Base-by-base conservation (phyloP, 2,888 invertebrate genomes). In the Dinocampus coccinellae region DNA sequence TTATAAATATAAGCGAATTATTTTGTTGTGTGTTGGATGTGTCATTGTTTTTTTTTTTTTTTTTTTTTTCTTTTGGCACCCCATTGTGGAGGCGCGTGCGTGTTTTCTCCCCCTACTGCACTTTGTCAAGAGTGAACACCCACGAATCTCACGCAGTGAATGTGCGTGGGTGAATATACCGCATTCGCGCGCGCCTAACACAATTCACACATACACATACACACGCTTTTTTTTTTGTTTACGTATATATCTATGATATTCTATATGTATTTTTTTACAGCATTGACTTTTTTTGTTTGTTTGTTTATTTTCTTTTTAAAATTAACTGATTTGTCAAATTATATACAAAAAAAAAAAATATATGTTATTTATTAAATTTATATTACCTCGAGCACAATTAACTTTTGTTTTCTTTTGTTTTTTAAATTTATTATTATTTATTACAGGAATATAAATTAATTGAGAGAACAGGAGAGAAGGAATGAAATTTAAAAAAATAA, bases 51-150 rank as follows among this genome's bases (percentile, higher is more conserved):
- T 47, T 20, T n/a, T 39, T 13, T 13, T n/a, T n/a, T 36, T 0
- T 36, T 7, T 36, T 13, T 36, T 13, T 52, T 16, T 55, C 16
- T 52, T 70, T 67, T 66, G 62, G 62, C 66, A 71, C 62, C 71
- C 71, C 71, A 60, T 53, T 61, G 71, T 66, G 71, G 52, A 66
- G 61, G 61, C 71, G 65, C 71, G 66, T 66, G 65, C 65, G 52
- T 65, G 20, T 53, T 52, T 36, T 53, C 55, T 33, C 58, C 58
- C 47, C 57, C 24, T 22, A 34, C 34, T 71, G 62, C 66, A 71
- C 66, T 71, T 71, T 71, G 71, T 71, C 71, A 71, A 11, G 33
- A 47, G 57, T 58, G 66, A 61, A 71, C 71, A 71, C 66, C 71
- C 71, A 65, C 71, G 61, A 71, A 71, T 71, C 66, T 66, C 66